Base-by-base conservation (phyloP, 2,888 invertebrate genomes). In the Agonopterix subpropinquella region DNA sequence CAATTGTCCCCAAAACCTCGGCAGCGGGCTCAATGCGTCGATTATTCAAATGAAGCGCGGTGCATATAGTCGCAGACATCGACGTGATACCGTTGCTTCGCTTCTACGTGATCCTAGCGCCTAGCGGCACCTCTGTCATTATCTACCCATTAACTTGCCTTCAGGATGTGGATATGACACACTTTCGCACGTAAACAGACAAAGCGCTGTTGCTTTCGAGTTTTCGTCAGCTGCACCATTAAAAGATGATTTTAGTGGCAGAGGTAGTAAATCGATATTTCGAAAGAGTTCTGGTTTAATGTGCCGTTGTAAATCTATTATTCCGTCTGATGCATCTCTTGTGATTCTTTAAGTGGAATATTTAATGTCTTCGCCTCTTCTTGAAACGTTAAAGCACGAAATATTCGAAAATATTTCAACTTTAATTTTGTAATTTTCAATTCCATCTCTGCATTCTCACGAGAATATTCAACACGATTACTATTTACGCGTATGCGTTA, bases 1-100 rank as follows among this genome's bases (percentile, higher is more conserved):
- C 48, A 48, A 39, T 56, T 53, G 59, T 58, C 57, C 58, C 55
- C 49, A 44, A 62, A 59, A 59, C 55, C 51, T 43, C 47, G 44
- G 18, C 46, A 47, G 50, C 36, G 58, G 64, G 62, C 63, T 67
- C 67, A 64, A 59, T 61, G 65, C 70, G 65, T 73, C 65, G 68
- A 80, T 79, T 82, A 85, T 84, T 82, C 72, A 83, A 85, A 84
- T 80, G 68, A 69, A 70, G 67, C 61, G 56, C 58, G 48, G 67
- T 74, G 70, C 73, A 77, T 73, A 59, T 56, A 53, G 52, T 52
- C 57, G 52, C 45, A 64, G 62, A 54, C 13, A 13, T 13, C 13
- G 13, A 13, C 58, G 51, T 52, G 56, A 70, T 81, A 80, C 85
- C 84, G 86, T 84, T 85, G 74, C 54, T 54, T 60, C 73, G 74